Percentiles rank a stretch among this genome's conserved stretches.
Evolutionary conservation across 1,140 invertebrate species (phyloP).

Genomic region (Tigriopus japonicus): DNA sequence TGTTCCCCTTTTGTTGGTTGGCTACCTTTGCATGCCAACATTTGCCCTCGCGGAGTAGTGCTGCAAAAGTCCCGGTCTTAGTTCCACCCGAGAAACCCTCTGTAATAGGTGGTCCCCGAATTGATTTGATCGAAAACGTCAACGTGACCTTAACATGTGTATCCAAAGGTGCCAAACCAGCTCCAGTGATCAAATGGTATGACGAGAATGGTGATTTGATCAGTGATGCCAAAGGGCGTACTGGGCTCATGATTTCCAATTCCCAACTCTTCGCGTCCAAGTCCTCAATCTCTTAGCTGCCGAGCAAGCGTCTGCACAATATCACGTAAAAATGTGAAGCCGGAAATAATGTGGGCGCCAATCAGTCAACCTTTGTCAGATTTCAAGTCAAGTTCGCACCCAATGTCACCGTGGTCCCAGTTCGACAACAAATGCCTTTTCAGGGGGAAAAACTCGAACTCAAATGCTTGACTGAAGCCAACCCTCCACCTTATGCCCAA

Average conservation of each 20-base stretch:
- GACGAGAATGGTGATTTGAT: constrained; percentile 4
- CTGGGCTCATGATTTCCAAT: not conserved
- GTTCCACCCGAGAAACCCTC: not conserved
- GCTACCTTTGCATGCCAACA: not conserved
- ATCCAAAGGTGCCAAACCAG: not conserved
- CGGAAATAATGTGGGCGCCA: not conserved
- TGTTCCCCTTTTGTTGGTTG: too few species aligned
- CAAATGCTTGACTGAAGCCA: not conserved
- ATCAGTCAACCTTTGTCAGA: not conserved
- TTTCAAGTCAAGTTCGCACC: constrained; percentile 4
- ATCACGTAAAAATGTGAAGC: not conserved
- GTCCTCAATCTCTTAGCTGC: not conserved
- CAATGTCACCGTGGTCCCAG: not conserved
- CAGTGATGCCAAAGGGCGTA: not conserved
- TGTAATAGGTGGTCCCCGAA: not conserved
- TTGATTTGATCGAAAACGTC: not conserved
- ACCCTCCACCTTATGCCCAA: not conserved
- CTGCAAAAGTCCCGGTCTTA: not conserved
- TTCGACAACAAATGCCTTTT: not conserved
- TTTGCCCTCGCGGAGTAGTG: not conserved
- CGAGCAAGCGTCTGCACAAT: not conserved
- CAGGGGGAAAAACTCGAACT: not conserved
- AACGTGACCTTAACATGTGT: not conserved
- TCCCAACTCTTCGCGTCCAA: not conserved
- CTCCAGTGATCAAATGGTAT: constrained; percentile 2